Evolutionary conservation across 2,888 invertebrate genomes (phyloP).

Genomic region (Pimpla rufipes): DNA sequence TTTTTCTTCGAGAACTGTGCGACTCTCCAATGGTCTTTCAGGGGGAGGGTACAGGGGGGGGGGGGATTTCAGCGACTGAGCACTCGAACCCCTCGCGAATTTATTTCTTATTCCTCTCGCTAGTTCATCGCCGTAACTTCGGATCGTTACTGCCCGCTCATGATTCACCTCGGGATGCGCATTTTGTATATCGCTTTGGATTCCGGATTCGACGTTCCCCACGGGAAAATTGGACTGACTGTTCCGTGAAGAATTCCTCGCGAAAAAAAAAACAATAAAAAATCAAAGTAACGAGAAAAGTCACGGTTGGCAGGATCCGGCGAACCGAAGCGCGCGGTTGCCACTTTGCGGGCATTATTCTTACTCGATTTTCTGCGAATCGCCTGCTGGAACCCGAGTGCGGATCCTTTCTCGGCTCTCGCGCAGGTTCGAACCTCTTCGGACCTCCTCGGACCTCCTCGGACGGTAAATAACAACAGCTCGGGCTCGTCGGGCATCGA

Average conservation of each 20-base stretch:
- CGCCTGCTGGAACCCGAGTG: slow-evolving; percentile 46
- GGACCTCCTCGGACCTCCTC: not conserved
- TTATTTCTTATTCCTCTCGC: not conserved
- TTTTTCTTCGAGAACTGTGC: slow-evolving; percentile 19
- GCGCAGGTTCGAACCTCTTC: not conserved
- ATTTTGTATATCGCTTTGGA: slow-evolving; percentile 10
- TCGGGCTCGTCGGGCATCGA: too few species aligned
- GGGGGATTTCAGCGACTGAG: too few species aligned
- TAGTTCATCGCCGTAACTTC: slow-evolving; percentile 30
- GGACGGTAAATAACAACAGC: too few species aligned
- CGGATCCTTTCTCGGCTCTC: slow-evolving; percentile 27
- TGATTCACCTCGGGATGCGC: not conserved
- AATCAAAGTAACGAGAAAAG: not conserved
- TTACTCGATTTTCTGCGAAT: slow-evolving; percentile 34
- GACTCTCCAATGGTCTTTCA: slow-evolving; percentile 40
- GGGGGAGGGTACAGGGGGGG: too few species aligned
- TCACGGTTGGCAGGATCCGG: slow-evolving; percentile 29
- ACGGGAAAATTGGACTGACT: slow-evolving; percentile 7
- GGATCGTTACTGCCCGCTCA: slow-evolving; percentile 10
- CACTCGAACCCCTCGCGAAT: slow-evolving; percentile 1
- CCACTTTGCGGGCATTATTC: slow-evolving; percentile 44
- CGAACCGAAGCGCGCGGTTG: slow-evolving; percentile 13
- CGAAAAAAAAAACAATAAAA: not conserved
- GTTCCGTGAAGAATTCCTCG: slow-evolving; percentile 26
- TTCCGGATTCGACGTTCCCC: slow-evolving; percentile 17